These are phyloP conservation scores for Dermochelys coriacea DNA, from an alignment of 2,797 vertebrate species.

Conservation along the genomic window DNA sequence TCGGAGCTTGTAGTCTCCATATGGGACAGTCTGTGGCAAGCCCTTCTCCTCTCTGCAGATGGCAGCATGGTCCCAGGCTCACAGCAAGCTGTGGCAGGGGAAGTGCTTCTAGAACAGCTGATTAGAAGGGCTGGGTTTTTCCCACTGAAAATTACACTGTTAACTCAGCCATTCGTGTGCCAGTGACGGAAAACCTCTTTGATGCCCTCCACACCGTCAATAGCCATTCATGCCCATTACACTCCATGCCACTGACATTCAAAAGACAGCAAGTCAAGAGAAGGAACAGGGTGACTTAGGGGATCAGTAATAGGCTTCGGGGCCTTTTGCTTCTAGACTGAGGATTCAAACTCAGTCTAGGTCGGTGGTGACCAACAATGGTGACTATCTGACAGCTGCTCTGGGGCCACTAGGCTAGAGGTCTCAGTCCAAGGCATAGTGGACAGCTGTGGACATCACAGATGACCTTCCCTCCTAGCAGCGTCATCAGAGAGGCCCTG, in stretches of 20 bases:
- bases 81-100: neutral
- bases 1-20: neutral
- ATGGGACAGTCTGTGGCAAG: neutral
- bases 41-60: neutral
- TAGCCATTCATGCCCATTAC: neutral
- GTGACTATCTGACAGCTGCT: neutral
- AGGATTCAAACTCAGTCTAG: neutral
- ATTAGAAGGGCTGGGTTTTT: neutral
- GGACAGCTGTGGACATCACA: neutral
- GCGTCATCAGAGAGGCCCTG: neutral
- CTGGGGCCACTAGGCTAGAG: neutral
- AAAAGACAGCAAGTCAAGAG: neutral
- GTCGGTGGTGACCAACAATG: neutral
- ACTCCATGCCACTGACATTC: neutral
- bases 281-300: neutral
- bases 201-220: neutral
- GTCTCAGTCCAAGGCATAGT: neutral
- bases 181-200: neutral
- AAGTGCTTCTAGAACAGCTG: neutral
- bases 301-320: neutral
- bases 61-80: neutral
- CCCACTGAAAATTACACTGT: neutral
- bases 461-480: neutral
- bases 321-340: neutral
- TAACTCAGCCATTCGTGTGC: neutral